Evolutionary conservation across 2,113 vertebrate species (phyloP), one percentile per base, ranked within the genome.

Genomic region (Verasper variegatus): DNA sequence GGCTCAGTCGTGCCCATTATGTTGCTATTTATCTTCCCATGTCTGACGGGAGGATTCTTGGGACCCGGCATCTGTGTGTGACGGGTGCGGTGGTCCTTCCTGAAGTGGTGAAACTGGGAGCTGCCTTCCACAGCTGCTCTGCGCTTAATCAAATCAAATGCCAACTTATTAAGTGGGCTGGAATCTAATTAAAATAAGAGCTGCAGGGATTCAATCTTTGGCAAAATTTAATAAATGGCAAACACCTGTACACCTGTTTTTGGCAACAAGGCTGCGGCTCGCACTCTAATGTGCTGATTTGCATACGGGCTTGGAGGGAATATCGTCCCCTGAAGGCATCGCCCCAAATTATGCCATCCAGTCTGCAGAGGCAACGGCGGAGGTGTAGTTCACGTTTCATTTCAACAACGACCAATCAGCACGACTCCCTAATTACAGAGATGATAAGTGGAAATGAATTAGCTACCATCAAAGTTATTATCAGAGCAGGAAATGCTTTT

Each of bases 141-240:
- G 24, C 87, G 24, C 87, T 91, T 88, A 90, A 93, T 92, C 88
- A 90, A 93, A 93, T 87, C 80, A 83, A 89, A 89, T 60, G 78
- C 72, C 88, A 93, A 91, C 93, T 92, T 89, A 94, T 94, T 91
- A 90, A 83, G 72, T 72, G 79, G 78, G 80, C 74, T 57, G 45
- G 70, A 88, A 87, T 90, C 88, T 92, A 92, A 94, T 94, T 94
- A 92, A 91, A 92, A 91, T 71, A 71, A 72, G 80, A 89, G 88
- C 87, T 68, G 63, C 81, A 69, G 77, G 86, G 93, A 92, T 93
- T 89, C 82, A 92, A 90, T 92, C 85, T 90, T 88, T 80, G 86
- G 76, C 83, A 75, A 84, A 88, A 92, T 90, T 59, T 90, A 91
- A 92, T 92, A 91, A 92, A 88, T 86, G 78, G 89, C 86, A 88